Evolutionary conservation across 2,113 vertebrate species (phyloP).

Genomic region (Varanus komodoensis): DNA sequence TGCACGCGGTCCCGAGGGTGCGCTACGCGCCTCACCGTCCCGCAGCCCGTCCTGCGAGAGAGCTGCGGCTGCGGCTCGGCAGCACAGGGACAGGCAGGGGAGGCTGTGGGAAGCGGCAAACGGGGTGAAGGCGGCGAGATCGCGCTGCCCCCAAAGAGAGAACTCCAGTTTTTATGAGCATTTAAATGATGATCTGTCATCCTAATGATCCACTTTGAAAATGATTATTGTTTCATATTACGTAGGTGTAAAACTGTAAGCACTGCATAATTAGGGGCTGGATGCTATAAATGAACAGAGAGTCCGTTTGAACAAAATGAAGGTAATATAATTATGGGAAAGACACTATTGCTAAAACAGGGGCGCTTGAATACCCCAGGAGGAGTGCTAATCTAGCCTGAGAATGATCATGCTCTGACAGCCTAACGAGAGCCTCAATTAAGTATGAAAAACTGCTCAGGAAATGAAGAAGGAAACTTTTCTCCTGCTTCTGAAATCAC

Average conservation of each 20-base stretch:
- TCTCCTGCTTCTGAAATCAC: slow-evolving; percentile 41
- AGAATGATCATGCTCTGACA: slow-evolving; percentile 80
- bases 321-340: slow-evolving; percentile 85
- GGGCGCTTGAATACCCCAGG: slow-evolving; percentile 83
- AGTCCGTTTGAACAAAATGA: slow-evolving; percentile 82
- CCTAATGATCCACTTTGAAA: slow-evolving; percentile 80
- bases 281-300: slow-evolving; percentile 84
- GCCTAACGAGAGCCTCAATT: slow-evolving; percentile 92
- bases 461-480: slow-evolving; percentile 75
- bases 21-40: neutral
- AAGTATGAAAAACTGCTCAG: slow-evolving; percentile 84
- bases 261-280: slow-evolving; percentile 83
- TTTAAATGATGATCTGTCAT: slow-evolving; percentile 84
- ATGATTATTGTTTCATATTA: slow-evolving; percentile 84
- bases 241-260: slow-evolving; percentile 85
- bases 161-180: slow-evolving; percentile 83
- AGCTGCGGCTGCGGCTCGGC: rapidly evolving
- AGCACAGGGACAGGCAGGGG: slow-evolving; percentile 21
- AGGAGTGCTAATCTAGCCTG: slow-evolving; percentile 82
- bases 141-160: slow-evolving; percentile 79
- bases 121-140: slow-evolving; percentile 76
- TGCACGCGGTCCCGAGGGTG: neutral
- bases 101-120: neutral
- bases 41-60: neutral
- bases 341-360: slow-evolving; percentile 81